Conservation (phyloP, 2,888 invertebrate species). For the Meghimatium bilineatum region DNA sequence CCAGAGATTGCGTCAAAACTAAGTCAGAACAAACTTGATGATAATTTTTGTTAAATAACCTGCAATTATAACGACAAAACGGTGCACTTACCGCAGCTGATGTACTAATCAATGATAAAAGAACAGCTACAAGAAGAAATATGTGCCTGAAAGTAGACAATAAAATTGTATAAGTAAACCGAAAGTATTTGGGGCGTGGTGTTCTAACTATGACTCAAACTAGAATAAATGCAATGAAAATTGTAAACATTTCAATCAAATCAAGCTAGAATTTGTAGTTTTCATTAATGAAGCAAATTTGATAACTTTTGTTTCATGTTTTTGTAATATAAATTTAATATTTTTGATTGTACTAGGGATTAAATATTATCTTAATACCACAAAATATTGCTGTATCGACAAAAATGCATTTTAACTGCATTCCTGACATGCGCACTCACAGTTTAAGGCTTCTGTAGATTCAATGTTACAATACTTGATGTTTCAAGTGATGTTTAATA, state of each 20-base stretch:
- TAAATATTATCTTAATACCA: not conserved
- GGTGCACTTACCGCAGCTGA: conserved; percentile 52
- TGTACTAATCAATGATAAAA: conserved; percentile 43
- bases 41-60: not conserved
- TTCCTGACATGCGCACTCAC: not conserved
- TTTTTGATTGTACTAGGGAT: not conserved
- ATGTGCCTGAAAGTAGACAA: conserved; percentile 43
- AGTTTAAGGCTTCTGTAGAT: not conserved
- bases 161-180: no score
- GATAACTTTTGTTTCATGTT: not conserved
- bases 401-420: not conserved
- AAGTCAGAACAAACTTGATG: not conserved
- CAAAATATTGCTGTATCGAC: conserved; percentile 26
- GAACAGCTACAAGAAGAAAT: conserved; percentile 38
- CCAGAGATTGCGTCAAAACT: no score
- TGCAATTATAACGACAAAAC: not conserved
- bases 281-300: not conserved
- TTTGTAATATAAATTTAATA: not conserved
- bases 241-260: not conserved
- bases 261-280: not conserved
- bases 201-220: not conserved
- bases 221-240: not conserved
- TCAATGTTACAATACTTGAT: not conserved
- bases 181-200: not conserved
- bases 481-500: not conserved